Percentiles rank a stretch among this genome's conserved stretches.
Conservation (phyloP, 2,797 vertebrate species). For the Epinephelus coioides region DNA sequence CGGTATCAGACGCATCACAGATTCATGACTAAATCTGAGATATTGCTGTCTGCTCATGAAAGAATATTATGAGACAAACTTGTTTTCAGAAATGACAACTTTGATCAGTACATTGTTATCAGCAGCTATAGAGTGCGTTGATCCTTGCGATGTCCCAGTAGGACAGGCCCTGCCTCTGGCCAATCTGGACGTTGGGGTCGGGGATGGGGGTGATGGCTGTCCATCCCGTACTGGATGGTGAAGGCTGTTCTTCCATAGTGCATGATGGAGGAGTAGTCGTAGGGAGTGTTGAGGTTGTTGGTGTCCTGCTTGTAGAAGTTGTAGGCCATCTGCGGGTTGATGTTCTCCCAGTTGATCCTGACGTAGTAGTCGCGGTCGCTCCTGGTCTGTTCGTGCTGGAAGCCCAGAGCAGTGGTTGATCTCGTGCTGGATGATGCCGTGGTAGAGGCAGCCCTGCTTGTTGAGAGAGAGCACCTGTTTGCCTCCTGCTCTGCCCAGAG, state of each 20-base stretch:
- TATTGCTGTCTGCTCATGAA: not conserved
- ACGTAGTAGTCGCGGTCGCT: slow-evolving; percentile 82
- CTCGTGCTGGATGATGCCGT: slow-evolving; percentile 81
- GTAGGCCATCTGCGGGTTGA: slow-evolving; percentile 36
- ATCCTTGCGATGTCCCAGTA: slow-evolving; percentile 59
- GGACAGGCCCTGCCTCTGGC: slow-evolving; percentile 60
- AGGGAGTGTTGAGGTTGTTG: slow-evolving; percentile 81
- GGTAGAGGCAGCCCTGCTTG: slow-evolving; percentile 75
- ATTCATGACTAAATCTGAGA: not conserved
- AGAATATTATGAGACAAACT: not conserved
- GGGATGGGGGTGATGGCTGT: slow-evolving; percentile 65
- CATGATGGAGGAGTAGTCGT: slow-evolving; percentile 85
- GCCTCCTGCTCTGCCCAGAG: slow-evolving; percentile 79
- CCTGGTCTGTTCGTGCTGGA: slow-evolving; percentile 83
- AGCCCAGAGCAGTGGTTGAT: slow-evolving; percentile 81
- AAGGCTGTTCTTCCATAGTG: slow-evolving; percentile 80
- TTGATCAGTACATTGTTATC: not conserved
- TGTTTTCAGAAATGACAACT: not conserved
- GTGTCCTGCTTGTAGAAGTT: slow-evolving; percentile 79
- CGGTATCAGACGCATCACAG: not conserved
- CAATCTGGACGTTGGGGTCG: slow-evolving; percentile 32
- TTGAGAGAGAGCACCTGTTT: slow-evolving; percentile 82
- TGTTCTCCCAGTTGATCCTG: slow-evolving; percentile 83
- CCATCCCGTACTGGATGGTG: slow-evolving; percentile 19
- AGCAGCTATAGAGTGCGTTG: slow-evolving; percentile 51